A percentile compares a stretch with the other conserved stretches of the same genome.
These are phyloP conservation scores for Phaonia tiefii DNA, from an alignment of 2,888 invertebrate genomes.

Conservation along the genomic window DNA sequence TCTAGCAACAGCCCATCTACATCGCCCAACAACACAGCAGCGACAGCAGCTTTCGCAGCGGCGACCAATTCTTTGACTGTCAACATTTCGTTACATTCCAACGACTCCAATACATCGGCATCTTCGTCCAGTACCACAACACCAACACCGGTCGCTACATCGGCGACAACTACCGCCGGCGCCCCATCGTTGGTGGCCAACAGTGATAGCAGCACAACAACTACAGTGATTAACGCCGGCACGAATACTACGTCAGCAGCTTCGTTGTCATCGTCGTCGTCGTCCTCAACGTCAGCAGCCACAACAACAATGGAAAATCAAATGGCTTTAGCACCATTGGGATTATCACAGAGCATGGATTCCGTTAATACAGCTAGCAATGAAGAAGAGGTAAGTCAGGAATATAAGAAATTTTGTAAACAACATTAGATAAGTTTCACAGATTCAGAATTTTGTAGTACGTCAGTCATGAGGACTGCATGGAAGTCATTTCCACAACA, in stretches of 20 bases:
- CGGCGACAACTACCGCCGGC: slow-evolving; percentile 63
- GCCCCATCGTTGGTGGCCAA: slow-evolving; percentile 68
- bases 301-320: slow-evolving; percentile 79
- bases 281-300: slow-evolving; percentile 58
- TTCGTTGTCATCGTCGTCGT: slow-evolving; percentile 27
- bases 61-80: slow-evolving; percentile 5
- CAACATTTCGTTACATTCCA: slow-evolving; percentile 67
- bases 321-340: slow-evolving; percentile 86
- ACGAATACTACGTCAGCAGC: slow-evolving; percentile 65
- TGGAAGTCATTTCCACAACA: no score
- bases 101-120: slow-evolving; percentile 64
- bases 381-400: slow-evolving; percentile 96
- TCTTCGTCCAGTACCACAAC: slow-evolving; percentile 66
- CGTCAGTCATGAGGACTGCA: no score
- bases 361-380: slow-evolving; percentile 97
- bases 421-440: no score
- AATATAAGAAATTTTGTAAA: no score
- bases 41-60: slow-evolving; percentile 18
- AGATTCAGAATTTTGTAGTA: no score
- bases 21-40: slow-evolving; percentile 68
- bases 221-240: slow-evolving; percentile 69
- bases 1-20: slow-evolving; percentile 65
- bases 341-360: slow-evolving; percentile 98
- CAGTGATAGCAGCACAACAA: slow-evolving; percentile 73
- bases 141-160: slow-evolving; percentile 54